A percentile compares a stretch with the other conserved stretches of the same genome.
Evolutionary conservation across 2,113 vertebrate species (phyloP).

Genomic region (Rhinopithecus roxellana): DNA sequence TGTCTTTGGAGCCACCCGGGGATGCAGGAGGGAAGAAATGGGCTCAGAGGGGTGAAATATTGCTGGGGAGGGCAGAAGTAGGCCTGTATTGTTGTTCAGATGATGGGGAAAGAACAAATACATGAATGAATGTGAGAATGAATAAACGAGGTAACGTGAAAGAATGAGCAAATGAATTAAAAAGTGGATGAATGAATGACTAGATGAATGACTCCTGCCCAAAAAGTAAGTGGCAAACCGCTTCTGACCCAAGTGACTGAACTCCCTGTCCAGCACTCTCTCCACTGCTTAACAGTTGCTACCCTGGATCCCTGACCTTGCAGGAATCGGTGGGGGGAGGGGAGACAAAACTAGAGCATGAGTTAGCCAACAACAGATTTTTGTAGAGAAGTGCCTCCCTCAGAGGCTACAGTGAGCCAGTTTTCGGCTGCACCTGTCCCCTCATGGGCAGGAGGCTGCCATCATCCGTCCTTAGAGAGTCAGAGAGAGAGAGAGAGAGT

Average conservation of each 20-base stretch:
- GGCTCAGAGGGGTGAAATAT: background rate
- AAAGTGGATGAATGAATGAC: background rate
- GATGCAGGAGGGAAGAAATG: background rate
- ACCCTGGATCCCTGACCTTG: background rate
- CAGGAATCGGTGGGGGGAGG: background rate
- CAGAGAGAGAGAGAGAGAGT: background rate
- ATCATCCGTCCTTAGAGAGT: constrained; percentile 3
- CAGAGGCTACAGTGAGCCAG: background rate
- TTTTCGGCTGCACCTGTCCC: constrained; percentile 38
- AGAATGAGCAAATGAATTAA: background rate
- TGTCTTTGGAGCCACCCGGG: background rate
- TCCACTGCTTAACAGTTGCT: background rate
- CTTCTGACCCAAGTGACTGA: background rate
- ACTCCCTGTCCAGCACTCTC: background rate
- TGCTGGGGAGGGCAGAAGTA: background rate
- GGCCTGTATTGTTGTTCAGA: background rate
- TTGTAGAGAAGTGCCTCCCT: background rate
- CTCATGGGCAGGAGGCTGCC: background rate
- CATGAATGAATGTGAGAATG: background rate
- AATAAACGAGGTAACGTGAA: no score
- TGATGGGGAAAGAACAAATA: background rate
- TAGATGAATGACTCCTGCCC: background rate
- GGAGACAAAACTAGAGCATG: background rate
- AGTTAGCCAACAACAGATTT: background rate
- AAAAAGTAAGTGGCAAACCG: background rate